Evolutionary conservation across 2,797 vertebrate species (phyloP).

Genomic region (Sebastiscus tertius): DNA sequence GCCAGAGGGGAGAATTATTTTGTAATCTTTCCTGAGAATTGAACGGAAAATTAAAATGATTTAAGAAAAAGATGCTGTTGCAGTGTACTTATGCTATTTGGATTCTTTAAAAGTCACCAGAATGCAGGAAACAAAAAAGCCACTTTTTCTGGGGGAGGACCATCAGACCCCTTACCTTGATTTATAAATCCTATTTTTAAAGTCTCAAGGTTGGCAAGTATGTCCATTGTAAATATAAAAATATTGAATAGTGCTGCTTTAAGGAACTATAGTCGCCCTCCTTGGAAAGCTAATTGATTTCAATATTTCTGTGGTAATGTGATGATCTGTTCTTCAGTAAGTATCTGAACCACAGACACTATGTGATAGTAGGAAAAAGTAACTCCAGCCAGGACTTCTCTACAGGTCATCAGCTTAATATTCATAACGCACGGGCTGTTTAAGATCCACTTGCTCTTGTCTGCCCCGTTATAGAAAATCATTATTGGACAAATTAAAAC

Average conservation of each 20-base stretch:
- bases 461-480: conserved; percentile 6
- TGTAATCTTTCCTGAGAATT: too few relatives aligned
- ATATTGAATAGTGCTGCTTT: neutral
- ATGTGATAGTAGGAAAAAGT: neutral
- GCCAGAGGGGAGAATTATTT: too few relatives aligned
- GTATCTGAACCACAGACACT: neutral
- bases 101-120: too few relatives aligned
- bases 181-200: too few relatives aligned
- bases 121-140: too few relatives aligned
- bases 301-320: neutral
- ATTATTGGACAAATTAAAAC: conserved; percentile 18
- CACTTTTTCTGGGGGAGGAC: too few relatives aligned
- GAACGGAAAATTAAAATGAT: too few relatives aligned
- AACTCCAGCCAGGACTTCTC: neutral
- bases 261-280: neutral
- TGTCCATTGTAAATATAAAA: neutral
- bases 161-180: too few relatives aligned
- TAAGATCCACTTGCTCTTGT: conserved; percentile 2
- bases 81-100: too few relatives aligned
- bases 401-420: neutral
- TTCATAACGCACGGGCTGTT: neutral
- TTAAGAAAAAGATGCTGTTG: too few relatives aligned
- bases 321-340: neutral
- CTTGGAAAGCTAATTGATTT: neutral
- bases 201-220: too few relatives aligned